Evolutionary conservation across 2,797 vertebrate genomes (phyloP).

Genomic region (Trachops cirrhosus): DNA sequence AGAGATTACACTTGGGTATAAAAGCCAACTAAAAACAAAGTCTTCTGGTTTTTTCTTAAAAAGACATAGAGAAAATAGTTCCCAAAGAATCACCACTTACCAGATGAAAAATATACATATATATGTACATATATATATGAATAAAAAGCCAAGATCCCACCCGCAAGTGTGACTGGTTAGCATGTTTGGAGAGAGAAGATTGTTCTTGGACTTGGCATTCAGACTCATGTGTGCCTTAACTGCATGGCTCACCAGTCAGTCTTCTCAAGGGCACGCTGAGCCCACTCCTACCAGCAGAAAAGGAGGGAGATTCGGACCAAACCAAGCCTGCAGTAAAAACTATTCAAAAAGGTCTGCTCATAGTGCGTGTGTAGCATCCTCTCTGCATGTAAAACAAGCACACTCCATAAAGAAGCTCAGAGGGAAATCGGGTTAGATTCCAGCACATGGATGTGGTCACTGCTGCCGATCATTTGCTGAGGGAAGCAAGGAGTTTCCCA

Average conservation of each 20-base stretch:
- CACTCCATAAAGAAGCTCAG: not conserved
- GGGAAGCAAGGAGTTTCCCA: not conserved
- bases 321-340: not conserved
- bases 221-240: no score
- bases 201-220: not conserved
- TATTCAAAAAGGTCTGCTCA: not conserved
- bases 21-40: not conserved
- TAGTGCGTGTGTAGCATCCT: not conserved
- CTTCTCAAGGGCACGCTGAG: not conserved
- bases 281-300: not conserved
- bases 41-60: not conserved
- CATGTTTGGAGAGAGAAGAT: not conserved
- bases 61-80: not conserved
- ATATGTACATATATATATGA: not conserved
- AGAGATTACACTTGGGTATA: not conserved
- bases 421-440: not conserved
- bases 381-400: not conserved
- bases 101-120: not conserved
- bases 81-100: not conserved
- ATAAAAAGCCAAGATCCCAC: not conserved
- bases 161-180: not conserved
- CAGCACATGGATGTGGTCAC: not conserved
- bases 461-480: not conserved
- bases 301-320: not conserved
- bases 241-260: not conserved